Base-by-base conservation (phyloP, 2,888 invertebrate genomes). In the Celastrina argiolus region DNA sequence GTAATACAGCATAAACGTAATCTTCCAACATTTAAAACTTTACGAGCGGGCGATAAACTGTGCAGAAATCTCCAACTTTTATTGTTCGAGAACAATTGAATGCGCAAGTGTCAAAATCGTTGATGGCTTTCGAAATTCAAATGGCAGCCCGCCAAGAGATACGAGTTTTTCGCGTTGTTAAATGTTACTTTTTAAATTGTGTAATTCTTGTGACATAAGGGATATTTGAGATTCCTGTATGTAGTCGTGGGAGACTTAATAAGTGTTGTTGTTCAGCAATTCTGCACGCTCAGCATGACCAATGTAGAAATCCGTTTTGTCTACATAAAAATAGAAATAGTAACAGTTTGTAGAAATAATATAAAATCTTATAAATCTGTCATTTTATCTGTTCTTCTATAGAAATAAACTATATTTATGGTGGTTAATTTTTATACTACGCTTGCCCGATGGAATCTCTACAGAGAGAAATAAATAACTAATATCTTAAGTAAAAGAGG, bases 1-100 rank as follows among this genome's bases (percentile, higher is more conserved):
- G 71, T 80, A 81, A 81, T 79, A 76, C 74, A 73, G 78, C 79
- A 79, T 83, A 81, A 82, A 83, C 77, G 79, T 79, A 77, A 82
- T 81, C 82, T 81, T 80, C 76, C 79, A 79, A 80, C 79, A 81
- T 81, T 79, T 80, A 77, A 71, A 75, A 76, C 74, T 84, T 83
- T 84, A 87, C 81, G 82, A 81, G 74, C 73, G 69, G 73, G 73
- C 73, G 74, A 81, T 78, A 76, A 66, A 72, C 71, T 70, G 63
- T 63, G 63, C 68, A 68, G 66, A 72, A 71, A 14, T 63, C 56
- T 26, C 56, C 10, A 66, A 64, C 73, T 76, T 82, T 81, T 81
- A 81, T 77, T 75, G 75, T 74, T 66, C 68, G 71, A 72, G 78
- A 78, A 76, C 74, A 72, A 64, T 70, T 56, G 75, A 66, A 69